phyloP scores from a whole-genome alignment of 2,888 invertebrate genomes.

The Alentia gelatinosa region DNA sequence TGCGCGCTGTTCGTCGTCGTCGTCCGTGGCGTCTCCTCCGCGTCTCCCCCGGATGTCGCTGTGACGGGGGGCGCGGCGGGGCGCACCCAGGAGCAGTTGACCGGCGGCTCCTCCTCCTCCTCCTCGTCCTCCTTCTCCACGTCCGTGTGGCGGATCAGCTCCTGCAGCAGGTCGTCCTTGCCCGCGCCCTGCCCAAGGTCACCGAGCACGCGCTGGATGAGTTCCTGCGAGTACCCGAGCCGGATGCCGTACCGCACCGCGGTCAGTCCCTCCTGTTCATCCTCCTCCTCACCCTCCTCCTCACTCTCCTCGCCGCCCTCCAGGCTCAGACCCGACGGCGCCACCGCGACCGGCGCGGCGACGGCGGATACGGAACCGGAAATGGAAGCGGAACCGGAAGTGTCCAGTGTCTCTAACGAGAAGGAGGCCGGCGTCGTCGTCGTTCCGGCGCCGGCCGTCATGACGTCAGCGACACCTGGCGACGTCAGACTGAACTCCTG shows the following conservation, averaged over 20 bases:
- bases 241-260: constrained; percentile 16
- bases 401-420: too few species aligned
- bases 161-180: constrained; percentile 31
- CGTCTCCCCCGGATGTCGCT: not conserved
- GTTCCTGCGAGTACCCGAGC: constrained; percentile 38
- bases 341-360: too few species aligned
- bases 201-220: not conserved
- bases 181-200: constrained; percentile 19
- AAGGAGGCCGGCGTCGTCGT: too few species aligned
- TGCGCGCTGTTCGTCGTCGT: not conserved
- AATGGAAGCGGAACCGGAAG: too few species aligned
- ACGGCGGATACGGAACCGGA: too few species aligned
- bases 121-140: constrained; percentile 7
- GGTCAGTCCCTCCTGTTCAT: not conserved
- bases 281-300: not conserved
- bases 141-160: not conserved
- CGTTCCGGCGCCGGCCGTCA: too few species aligned
- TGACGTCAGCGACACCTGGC: not conserved
- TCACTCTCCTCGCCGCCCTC: not conserved
- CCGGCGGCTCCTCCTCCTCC: not conserved
- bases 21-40: not conserved
- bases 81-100: not conserved
- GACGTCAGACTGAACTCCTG: not conserved
- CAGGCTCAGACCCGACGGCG: too few species aligned
- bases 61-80: not conserved